phyloP scores from a whole-genome alignment of 92 coral and sea anemone species.

The Micromussa lordhowensis region DNA sequence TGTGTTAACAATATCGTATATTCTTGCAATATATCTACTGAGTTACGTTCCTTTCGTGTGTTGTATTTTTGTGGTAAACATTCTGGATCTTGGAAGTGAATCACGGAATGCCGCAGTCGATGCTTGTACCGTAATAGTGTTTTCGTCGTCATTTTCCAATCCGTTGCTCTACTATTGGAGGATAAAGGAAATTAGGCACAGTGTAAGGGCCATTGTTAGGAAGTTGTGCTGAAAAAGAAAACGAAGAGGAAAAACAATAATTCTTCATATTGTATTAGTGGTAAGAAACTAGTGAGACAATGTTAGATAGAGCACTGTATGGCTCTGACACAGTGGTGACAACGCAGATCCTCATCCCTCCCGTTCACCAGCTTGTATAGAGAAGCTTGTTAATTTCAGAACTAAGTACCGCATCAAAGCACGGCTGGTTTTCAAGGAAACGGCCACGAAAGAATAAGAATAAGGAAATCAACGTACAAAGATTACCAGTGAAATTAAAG shows the following conservation, averaged over 20 bases:
- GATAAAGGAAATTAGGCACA: background rate
- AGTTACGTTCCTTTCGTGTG: background rate
- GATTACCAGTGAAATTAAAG: too few relatives aligned
- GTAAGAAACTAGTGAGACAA: too few relatives aligned
- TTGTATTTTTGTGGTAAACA: background rate
- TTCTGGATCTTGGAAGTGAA: background rate
- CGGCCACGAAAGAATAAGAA: too few relatives aligned
- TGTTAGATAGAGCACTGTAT: too few relatives aligned
- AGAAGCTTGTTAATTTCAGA: too few relatives aligned
- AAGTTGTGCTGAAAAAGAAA: background rate
- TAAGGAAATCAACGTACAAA: too few relatives aligned
- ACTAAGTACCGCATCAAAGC: too few relatives aligned
- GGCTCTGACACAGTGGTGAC: too few relatives aligned
- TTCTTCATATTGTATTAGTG: background rate
- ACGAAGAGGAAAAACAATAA: background rate
- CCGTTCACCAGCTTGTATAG: too few relatives aligned
- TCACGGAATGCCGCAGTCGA: background rate
- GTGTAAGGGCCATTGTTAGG: background rate
- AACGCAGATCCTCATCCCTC: too few relatives aligned
- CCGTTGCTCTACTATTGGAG: background rate
- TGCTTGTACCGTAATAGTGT: background rate
- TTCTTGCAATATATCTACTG: background rate
- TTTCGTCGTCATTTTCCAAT: background rate
- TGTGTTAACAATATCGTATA: constrained; percentile 1
- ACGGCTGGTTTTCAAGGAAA: too few relatives aligned